These are phyloP conservation scores for Pomatorhinus ruficollis DNA, from an alignment of 2,113 vertebrate genomes.

Conservation along the genomic window DNA sequence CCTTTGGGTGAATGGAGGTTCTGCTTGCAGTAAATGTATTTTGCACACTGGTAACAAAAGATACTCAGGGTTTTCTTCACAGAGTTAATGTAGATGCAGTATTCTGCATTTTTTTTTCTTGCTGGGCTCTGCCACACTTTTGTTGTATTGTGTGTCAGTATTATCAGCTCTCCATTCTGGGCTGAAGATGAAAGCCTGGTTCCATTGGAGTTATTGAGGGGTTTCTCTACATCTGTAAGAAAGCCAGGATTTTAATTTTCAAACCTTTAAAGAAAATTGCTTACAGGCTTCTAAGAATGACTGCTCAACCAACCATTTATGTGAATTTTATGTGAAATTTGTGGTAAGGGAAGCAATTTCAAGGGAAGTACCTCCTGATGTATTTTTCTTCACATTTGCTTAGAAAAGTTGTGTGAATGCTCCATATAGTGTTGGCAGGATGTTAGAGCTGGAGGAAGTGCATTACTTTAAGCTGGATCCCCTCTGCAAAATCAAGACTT, in stretches of 20 bases:
- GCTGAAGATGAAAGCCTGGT: background rate
- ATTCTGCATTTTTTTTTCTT: background rate
- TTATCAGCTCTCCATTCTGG: background rate
- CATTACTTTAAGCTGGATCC: background rate
- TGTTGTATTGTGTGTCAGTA: background rate
- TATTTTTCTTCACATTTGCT: background rate
- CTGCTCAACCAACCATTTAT: background rate
- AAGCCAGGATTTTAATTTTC: background rate
- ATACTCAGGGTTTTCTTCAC: background rate
- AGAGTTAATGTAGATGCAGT: background rate
- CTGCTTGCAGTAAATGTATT: background rate
- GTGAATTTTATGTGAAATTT: background rate
- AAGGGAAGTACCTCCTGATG: background rate
- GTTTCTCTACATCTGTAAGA: background rate
- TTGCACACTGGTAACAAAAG: background rate
- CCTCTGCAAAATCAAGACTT: background rate
- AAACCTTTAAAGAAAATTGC: background rate
- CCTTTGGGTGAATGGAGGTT: background rate
- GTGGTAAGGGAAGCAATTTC: background rate
- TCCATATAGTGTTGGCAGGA: background rate
- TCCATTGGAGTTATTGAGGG: background rate
- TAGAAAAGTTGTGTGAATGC: background rate
- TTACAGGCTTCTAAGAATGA: background rate
- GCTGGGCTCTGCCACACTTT: background rate
- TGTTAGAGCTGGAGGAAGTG: background rate